Conservation (phyloP, 2,113 vertebrate genomes). For the Tricholaema leucomelas region DNA sequence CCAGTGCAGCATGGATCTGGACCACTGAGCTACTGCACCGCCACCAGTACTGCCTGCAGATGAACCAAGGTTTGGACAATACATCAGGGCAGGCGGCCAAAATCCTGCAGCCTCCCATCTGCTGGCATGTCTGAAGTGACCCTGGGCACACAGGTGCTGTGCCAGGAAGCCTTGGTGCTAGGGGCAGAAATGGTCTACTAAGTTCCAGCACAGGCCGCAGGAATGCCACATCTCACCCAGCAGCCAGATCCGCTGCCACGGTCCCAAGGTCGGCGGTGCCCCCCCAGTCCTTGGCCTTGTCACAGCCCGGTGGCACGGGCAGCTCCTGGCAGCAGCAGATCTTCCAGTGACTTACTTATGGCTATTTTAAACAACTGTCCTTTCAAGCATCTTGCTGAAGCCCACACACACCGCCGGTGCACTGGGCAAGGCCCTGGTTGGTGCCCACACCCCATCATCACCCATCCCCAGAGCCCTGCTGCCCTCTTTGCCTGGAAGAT, state of each 20-base stretch:
- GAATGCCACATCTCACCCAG: background rate
- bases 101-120: background rate
- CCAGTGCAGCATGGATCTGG: fast-evolving
- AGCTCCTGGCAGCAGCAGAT: background rate
- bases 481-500: fast-evolving
- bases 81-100: background rate
- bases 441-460: fast-evolving
- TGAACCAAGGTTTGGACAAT: background rate
- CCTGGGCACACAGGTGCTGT: fast-evolving
- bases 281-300: background rate
- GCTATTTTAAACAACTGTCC: background rate
- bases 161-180: fast-evolving
- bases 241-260: fast-evolving
- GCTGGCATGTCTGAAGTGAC: background rate
- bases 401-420: fast-evolving
- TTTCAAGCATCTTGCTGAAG: background rate
- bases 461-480: background rate
- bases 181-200: background rate
- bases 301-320: fast-evolving
- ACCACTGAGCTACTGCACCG: fast-evolving
- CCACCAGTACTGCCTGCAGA: fast-evolving
- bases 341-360: background rate
- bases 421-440: fast-evolving
- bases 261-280: background rate
- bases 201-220: background rate